Percentiles rank a stretch among this genome's conserved stretches.
Conservation (phyloP, 2,113 vertebrate species). For the Motacilla alba region DNA sequence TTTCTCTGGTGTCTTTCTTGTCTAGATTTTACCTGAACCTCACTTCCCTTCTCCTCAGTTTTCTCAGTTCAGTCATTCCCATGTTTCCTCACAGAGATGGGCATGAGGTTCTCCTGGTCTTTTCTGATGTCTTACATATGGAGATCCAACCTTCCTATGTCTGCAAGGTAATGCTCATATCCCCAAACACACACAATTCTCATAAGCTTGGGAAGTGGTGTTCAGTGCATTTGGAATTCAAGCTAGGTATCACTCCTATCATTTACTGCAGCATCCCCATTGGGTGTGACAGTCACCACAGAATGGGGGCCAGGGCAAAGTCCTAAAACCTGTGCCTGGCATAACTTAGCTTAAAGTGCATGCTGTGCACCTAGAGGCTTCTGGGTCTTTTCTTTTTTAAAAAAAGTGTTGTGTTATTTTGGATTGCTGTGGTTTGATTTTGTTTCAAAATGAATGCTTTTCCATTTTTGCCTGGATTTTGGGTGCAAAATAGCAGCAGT, state of each 20-base stretch:
- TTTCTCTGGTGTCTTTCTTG: not conserved
- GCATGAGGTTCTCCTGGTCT: not conserved
- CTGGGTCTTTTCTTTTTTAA: not conserved
- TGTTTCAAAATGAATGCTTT: not conserved
- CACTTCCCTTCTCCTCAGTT: not conserved
- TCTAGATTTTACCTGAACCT: not conserved
- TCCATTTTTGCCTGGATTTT: not conserved
- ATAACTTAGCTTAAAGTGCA: not conserved
- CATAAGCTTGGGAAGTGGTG: not conserved
- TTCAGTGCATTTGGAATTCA: not conserved
- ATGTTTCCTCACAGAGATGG: not conserved
- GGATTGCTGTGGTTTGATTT: not conserved
- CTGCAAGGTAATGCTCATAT: fast-evolving
- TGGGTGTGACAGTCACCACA: not conserved
- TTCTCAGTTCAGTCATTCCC: not conserved
- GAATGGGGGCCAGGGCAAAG: not conserved
- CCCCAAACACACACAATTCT: not conserved
- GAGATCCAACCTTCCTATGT: not conserved
- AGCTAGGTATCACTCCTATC: not conserved
- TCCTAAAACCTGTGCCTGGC: not conserved
- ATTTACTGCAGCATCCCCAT: not conserved
- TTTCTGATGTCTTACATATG: not conserved
- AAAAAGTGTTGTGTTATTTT: not conserved
- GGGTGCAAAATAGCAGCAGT: not conserved
- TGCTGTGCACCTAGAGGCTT: not conserved